Evolutionary conservation across 2,797 vertebrate genomes (phyloP).

Genomic region (Micrastur ruficollis): DNA sequence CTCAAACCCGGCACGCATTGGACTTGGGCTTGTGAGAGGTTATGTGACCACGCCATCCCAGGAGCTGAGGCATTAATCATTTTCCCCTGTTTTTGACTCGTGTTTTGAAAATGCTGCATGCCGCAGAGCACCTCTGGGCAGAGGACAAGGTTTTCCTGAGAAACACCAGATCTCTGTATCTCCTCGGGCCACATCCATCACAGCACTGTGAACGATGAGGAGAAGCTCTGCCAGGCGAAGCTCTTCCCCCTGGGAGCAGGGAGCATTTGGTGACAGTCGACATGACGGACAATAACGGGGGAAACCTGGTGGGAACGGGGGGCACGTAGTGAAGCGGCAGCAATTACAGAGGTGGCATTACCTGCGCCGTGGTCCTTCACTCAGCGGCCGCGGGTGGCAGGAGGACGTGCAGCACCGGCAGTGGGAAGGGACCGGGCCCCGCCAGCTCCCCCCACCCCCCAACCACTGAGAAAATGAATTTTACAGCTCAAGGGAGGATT

Average conservation of each 20-base stretch:
- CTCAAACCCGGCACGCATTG: accelerated
- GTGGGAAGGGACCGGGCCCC: not conserved
- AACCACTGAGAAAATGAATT: not conserved
- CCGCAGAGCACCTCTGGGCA: not conserved
- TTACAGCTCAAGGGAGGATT: constrained; percentile 13
- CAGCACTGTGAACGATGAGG: accelerated
- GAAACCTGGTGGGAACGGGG: not conserved
- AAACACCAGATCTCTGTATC: accelerated
- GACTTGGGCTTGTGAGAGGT: not conserved
- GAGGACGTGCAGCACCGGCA: not conserved
- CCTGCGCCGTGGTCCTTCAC: accelerated
- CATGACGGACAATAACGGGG: not conserved
- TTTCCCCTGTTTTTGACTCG: not conserved
- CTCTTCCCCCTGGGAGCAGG: not conserved
- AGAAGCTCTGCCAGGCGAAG: not conserved
- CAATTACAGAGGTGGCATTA: accelerated
- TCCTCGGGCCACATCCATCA: accelerated
- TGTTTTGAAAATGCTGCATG: not conserved
- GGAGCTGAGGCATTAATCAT: not conserved
- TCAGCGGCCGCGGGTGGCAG: not conserved
- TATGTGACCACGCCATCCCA: accelerated
- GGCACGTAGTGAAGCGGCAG: not conserved
- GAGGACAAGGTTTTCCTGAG: not conserved
- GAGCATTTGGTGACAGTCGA: not conserved
- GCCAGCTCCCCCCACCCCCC: not conserved